phyloP scores from a whole-genome alignment of 2,113 vertebrate genomes.

The Cyanoderma ruficeps region DNA sequence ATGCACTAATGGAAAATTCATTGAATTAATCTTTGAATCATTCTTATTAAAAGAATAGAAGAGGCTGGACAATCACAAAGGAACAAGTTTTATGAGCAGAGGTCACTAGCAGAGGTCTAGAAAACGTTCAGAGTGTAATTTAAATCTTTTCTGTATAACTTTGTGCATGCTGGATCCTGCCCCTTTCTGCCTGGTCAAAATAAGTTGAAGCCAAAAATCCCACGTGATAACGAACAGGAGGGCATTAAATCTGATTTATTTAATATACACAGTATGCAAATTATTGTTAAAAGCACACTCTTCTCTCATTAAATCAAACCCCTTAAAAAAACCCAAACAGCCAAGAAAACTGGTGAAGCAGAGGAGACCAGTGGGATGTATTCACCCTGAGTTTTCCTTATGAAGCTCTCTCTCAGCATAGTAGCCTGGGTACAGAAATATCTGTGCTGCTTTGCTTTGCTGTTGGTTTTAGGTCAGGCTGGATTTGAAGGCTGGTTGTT shows the following conservation, averaged over 20 bases:
- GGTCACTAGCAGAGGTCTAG: neutral
- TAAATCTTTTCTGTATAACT: neutral
- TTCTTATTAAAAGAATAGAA: neutral
- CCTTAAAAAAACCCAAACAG: neutral
- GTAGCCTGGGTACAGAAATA: neutral
- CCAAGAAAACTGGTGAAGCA: neutral
- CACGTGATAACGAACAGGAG: neutral
- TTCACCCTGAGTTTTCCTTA: neutral
- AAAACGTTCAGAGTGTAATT: neutral
- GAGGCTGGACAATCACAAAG: neutral
- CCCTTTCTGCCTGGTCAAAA: neutral
- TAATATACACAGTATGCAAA: neutral
- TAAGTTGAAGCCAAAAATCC: neutral
- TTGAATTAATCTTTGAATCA: neutral
- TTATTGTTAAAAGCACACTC: neutral
- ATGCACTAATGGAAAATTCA: neutral
- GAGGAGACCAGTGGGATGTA: neutral
- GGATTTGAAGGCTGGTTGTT: neutral
- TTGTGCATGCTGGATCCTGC: neutral
- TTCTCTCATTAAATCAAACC: neutral
- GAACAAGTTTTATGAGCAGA: neutral
- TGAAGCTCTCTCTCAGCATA: neutral
- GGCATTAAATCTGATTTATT: neutral
- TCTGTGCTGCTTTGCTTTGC: neutral
- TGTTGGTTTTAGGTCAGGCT: neutral